Percentiles rank a stretch among this genome's conserved stretches.
These are phyloP conservation scores for Synodontis membranacea DNA, from an alignment of 2,113 vertebrate genomes.

Conservation along the genomic window DNA sequence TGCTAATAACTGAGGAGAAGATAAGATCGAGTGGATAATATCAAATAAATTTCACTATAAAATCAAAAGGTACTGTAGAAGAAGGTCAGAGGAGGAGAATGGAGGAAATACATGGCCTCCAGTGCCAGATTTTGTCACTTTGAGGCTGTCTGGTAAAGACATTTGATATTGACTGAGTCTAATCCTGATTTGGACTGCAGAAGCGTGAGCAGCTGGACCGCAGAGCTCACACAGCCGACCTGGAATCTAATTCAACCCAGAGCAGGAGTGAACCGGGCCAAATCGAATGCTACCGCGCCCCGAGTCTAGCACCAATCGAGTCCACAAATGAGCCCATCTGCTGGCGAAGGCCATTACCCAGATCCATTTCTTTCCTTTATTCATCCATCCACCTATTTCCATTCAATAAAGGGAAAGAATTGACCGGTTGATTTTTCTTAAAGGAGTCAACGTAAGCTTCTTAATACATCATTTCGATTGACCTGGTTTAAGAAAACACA, in stretches of 20 bases:
- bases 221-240: slow-evolving; percentile 42
- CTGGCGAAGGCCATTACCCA: slow-evolving; percentile 30
- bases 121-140: background rate
- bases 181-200: slow-evolving; percentile 47
- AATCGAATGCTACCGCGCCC: slow-evolving; percentile 30
- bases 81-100: background rate
- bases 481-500: slow-evolving; percentile 9
- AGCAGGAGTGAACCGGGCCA: slow-evolving; percentile 30
- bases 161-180: slow-evolving; percentile 47
- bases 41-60: background rate
- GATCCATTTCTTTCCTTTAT: slow-evolving; percentile 31
- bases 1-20: slow-evolving; percentile 10
- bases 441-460: slow-evolving; percentile 27
- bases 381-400: slow-evolving; percentile 27
- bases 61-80: background rate
- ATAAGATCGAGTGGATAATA: background rate
- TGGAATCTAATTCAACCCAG: slow-evolving; percentile 32
- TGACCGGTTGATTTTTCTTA: slow-evolving; percentile 12
- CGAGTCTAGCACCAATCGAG: slow-evolving; percentile 38
- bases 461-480: slow-evolving; percentile 31
- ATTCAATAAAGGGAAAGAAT: slow-evolving; percentile 41
- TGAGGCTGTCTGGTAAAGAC: slow-evolving; percentile 26
- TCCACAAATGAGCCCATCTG: slow-evolving; percentile 52
- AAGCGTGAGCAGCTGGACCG: slow-evolving; percentile 43
- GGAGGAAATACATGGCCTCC: slow-evolving; percentile 15